Conservation (phyloP, 37 sponge, comb jelly and placozoan genomes). For the Halisarca cf. caerulea region DNA sequence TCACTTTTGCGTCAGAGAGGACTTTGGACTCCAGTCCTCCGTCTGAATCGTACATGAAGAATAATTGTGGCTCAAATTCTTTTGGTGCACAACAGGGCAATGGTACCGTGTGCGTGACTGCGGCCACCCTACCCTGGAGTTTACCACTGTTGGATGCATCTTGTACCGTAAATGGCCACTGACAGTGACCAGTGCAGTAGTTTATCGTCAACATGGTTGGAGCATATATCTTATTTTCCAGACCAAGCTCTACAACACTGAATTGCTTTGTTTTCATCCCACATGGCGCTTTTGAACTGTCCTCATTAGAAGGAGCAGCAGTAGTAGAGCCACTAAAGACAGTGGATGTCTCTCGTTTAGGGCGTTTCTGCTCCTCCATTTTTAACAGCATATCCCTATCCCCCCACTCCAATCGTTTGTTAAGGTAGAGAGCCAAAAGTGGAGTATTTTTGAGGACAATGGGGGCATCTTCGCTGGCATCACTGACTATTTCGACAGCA, state of each 20-base stretch:
- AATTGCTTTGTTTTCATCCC: background rate
- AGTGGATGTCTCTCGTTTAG: background rate
- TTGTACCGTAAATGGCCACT: conserved; percentile 2
- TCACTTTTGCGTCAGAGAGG: background rate
- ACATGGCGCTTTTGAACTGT: background rate
- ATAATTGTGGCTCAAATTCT: background rate
- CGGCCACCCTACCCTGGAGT: conserved; percentile 7
- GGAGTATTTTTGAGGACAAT: background rate
- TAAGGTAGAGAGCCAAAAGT: conserved; percentile 1
- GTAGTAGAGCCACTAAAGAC: background rate
- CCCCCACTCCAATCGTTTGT: background rate
- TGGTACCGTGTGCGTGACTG: background rate
- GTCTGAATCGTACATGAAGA: too few species aligned
- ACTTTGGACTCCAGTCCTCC: background rate
- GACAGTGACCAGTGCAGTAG: background rate
- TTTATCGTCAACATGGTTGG: background rate
- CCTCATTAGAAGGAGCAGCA: background rate
- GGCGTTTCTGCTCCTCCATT: background rate
- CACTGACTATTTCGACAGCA: background rate
- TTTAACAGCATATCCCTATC: too few species aligned
- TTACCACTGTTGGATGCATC: background rate
- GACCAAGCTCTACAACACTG: background rate
- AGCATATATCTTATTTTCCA: background rate
- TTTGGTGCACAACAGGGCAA: conserved; percentile 18
- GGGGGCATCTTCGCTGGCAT: background rate